phyloP scores from a whole-genome alignment of 1,140 invertebrate genomes.

The Muscidifurax raptorellus region DNA sequence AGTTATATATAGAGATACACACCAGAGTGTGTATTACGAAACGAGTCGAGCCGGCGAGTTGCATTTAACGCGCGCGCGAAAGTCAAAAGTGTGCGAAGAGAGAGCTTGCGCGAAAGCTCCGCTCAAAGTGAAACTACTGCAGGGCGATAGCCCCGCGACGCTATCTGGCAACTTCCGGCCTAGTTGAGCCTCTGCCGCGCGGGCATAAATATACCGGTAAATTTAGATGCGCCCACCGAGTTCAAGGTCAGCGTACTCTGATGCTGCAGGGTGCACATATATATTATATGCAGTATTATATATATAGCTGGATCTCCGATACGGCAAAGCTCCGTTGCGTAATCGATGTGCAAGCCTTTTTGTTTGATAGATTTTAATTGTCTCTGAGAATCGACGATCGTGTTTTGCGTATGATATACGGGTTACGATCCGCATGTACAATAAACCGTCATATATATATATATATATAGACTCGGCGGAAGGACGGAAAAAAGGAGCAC shows the following conservation, averaged over 20 bases:
- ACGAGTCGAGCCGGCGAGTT: constrained; percentile 1
- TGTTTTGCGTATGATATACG: no score
- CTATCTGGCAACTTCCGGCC: constrained; percentile 57
- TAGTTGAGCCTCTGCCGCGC: constrained; percentile 50
- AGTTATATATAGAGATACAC: not conserved
- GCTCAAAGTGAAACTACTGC: constrained; percentile 16
- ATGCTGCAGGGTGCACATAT: no score
- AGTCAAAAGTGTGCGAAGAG: constrained; percentile 24
- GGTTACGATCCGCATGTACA: no score
- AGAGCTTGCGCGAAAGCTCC: constrained; percentile 1
- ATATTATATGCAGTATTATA: no score
- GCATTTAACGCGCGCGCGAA: constrained; percentile 24
- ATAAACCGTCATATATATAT: no score
- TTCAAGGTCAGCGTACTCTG: constrained; percentile 59
- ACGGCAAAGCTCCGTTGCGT: no score
- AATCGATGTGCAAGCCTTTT: no score
- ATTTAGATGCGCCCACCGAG: constrained; percentile 55
- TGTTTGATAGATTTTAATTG: no score
- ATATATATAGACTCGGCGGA: no score
- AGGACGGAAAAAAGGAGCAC: not conserved
- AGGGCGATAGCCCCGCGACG: constrained; percentile 44
- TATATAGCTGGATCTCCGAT: no score
- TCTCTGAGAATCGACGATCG: no score
- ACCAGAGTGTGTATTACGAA: constrained; percentile 27
- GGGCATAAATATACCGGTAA: constrained; percentile 56